Conservation (phyloP, 2,797 vertebrate genomes). For the Vespertilio murinus region DNA sequence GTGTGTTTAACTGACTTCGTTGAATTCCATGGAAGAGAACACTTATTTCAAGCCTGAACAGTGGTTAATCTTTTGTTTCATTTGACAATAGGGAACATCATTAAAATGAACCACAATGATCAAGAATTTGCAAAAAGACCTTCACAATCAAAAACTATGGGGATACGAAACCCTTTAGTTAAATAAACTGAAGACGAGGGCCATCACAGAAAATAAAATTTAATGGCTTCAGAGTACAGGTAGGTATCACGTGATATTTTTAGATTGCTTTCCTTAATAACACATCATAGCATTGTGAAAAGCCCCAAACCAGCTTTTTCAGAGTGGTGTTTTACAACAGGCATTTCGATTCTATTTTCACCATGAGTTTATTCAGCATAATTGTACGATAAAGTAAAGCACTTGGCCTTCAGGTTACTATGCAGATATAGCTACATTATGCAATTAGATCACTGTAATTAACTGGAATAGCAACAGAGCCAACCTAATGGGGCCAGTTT, state of each 20-base stretch:
- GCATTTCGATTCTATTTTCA: constrained; percentile 63
- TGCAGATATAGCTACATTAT: constrained; percentile 79
- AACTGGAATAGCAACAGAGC: constrained; percentile 77
- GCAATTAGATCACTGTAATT: constrained; percentile 81
- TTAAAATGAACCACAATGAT: background rate
- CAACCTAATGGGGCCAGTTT: constrained; percentile 74
- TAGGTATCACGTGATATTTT: background rate
- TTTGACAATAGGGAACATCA: background rate
- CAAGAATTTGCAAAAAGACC: background rate
- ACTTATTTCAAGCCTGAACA: background rate
- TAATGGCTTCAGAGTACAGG: constrained; percentile 1
- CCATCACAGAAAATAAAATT: constrained; percentile 44
- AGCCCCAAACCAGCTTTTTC: background rate
- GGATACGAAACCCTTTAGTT: constrained; percentile 14
- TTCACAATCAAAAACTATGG: background rate
- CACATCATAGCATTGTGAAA: constrained; percentile 24
- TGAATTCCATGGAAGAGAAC: constrained; percentile 39
- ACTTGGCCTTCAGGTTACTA: constrained; percentile 76
- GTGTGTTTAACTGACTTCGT: background rate
- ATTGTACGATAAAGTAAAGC: constrained; percentile 67
- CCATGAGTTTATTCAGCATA: constrained; percentile 62
- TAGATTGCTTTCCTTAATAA: constrained; percentile 45
- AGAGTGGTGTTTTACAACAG: constrained; percentile 42
- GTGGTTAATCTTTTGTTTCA: background rate
- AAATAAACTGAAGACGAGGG: constrained; percentile 7